Conservation (phyloP, 2,113 vertebrate species). For the Rhipidura dahli region DNA sequence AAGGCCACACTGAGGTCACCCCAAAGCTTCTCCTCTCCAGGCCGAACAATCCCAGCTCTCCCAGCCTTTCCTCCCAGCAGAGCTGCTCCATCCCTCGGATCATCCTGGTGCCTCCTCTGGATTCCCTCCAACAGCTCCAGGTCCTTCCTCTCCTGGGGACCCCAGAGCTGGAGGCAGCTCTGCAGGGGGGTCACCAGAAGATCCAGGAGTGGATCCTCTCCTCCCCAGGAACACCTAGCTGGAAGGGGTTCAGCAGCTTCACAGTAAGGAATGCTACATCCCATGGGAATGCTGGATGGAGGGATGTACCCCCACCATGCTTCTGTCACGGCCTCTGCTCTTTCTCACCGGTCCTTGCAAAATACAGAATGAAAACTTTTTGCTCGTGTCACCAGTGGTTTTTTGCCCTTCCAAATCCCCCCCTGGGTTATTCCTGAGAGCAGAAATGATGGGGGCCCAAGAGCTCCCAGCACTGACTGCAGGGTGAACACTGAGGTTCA, state of each 20-base stretch:
- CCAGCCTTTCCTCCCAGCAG: background rate
- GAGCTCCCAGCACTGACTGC: accelerated
- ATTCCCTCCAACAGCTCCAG: background rate
- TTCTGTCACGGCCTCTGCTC: background rate
- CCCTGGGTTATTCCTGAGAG: background rate
- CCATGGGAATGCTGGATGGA: accelerated
- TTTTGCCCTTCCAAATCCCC: background rate
- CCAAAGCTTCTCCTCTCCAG: background rate
- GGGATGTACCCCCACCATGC: background rate
- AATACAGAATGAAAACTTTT: background rate
- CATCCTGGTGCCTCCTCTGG: background rate
- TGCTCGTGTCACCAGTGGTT: accelerated
- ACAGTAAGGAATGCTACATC: accelerated
- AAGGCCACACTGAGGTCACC: accelerated
- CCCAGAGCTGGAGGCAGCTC: background rate
- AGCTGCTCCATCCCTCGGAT: background rate
- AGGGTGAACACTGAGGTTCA: background rate
- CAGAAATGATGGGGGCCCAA: background rate
- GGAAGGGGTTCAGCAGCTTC: background rate
- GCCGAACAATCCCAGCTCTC: background rate
- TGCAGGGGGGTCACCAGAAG: background rate
- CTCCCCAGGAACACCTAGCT: accelerated
- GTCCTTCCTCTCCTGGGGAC: background rate
- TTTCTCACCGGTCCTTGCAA: background rate
- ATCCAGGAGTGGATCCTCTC: background rate